phyloP scores from a whole-genome alignment of 1,140 invertebrate genomes.

The Ericerus pela region DNA sequence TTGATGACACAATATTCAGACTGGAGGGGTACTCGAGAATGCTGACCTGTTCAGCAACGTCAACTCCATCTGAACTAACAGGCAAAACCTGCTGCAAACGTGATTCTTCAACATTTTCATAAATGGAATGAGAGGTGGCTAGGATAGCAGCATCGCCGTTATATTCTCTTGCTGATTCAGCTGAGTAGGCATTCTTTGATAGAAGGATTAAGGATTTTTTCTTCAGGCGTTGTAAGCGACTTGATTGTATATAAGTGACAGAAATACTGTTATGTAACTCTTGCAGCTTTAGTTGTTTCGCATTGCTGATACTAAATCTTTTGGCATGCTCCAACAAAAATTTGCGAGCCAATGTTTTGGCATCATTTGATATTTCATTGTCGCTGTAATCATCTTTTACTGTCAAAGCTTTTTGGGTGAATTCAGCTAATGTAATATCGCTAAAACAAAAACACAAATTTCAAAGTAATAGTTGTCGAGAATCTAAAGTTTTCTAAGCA shows the following conservation, averaged over 20 bases:
- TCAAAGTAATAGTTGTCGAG: neutral
- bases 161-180: neutral
- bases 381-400: neutral
- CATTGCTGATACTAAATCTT: neutral
- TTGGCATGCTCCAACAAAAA: neutral
- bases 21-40: neutral
- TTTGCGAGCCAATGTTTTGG: neutral
- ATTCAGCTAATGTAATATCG: neutral
- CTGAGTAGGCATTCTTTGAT: neutral
- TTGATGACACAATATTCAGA: neutral
- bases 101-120: neutral
- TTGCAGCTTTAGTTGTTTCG: neutral
- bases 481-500: too few relatives aligned
- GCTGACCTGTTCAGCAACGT: neutral
- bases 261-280: neutral
- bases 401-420: neutral
- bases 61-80: neutral
- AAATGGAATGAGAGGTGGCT: neutral
- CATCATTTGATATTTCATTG: neutral
- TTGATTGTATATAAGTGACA: neutral
- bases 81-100: neutral
- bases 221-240: neutral
- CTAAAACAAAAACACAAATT: neutral
- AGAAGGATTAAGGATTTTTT: neutral
- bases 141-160: too few relatives aligned